A percentile compares a stretch with the other conserved stretches of the same genome.
phyloP scores from a whole-genome alignment of 2,797 vertebrate species.

The Neosilurus mollespiculum region DNA sequence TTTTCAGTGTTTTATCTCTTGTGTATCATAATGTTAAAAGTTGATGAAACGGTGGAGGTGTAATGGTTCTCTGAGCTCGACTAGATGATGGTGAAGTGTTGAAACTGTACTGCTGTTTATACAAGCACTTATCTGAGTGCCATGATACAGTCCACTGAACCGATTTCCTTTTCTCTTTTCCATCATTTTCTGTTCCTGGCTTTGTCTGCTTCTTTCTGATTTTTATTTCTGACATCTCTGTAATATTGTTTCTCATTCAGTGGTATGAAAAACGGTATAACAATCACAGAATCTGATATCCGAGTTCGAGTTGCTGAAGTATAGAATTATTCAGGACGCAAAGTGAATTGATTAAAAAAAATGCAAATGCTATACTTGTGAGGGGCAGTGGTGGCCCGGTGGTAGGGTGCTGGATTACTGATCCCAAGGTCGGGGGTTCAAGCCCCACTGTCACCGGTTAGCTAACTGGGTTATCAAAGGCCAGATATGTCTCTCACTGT shows the following conservation, averaged over 20 bases:
- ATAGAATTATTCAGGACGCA: background rate
- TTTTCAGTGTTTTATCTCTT: background rate
- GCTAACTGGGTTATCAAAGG: too few relatives aligned
- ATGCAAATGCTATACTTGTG: background rate
- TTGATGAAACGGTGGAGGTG: conserved; percentile 4
- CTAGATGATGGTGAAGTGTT: conserved; percentile 6
- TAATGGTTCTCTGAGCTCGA: conserved; percentile 1
- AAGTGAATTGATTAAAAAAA: background rate
- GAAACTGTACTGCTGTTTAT: conserved; percentile 9
- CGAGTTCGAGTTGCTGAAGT: background rate
- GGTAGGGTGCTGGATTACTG: too few relatives aligned
- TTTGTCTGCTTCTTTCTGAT: background rate
- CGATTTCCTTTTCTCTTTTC: background rate
- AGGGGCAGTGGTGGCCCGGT: background rate
- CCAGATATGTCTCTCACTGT: too few relatives aligned
- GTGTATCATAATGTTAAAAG: conserved; percentile 9
- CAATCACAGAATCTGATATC: background rate
- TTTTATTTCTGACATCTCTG: too few relatives aligned
- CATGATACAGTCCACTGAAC: background rate
- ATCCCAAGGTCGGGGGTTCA: too few relatives aligned
- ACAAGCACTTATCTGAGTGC: background rate
- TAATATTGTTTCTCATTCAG: background rate
- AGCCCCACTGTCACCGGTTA: too few relatives aligned
- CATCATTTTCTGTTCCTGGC: background rate
- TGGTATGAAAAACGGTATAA: background rate